phyloP scores from a whole-genome alignment of 2,888 invertebrate genomes.

The Andrena hattorfiana region DNA sequence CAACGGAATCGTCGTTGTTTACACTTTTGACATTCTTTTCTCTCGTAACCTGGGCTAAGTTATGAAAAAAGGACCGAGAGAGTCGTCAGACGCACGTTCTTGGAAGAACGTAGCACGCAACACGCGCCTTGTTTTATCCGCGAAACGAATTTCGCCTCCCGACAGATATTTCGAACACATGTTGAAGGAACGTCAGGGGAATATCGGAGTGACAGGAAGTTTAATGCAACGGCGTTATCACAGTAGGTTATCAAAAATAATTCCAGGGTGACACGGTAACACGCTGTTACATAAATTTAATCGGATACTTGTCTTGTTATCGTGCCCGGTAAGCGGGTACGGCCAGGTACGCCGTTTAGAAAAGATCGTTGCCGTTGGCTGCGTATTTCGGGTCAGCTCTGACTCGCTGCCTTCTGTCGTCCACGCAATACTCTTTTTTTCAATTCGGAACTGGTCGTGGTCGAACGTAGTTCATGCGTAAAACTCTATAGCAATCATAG shows the following conservation, averaged over 20 bases:
- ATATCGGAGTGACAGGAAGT: conserved; percentile 50
- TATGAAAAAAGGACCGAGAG: background rate
- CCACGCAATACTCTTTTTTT: conserved; percentile 7
- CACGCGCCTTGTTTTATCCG: conserved; percentile 12
- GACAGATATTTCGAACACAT: conserved; percentile 1
- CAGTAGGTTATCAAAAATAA: conserved; percentile 72
- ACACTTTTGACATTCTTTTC: background rate
- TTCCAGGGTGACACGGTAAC: conserved; percentile 64
- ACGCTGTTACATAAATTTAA: conserved; percentile 80
- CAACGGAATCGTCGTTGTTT: conserved; percentile 6
- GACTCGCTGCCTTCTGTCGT: conserved; percentile 17
- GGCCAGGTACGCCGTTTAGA: conserved; percentile 65
- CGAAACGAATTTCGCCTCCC: background rate
- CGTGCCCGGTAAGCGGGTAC: conserved; percentile 63
- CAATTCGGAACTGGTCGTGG: conserved; percentile 41
- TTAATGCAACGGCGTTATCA: conserved; percentile 63
- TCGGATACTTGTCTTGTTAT: conserved; percentile 76
- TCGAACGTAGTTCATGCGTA: conserved; percentile 6
- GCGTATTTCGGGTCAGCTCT: conserved; percentile 30
- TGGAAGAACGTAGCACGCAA: background rate
- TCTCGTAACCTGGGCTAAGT: background rate
- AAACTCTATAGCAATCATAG: background rate
- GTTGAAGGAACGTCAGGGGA: conserved; percentile 33
- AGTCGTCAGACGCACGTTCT: background rate
- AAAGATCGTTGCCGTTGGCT: conserved; percentile 48